Evolutionary conservation across 2,113 vertebrate genomes (phyloP).

Genomic region (Oryzias melastigma): DNA sequence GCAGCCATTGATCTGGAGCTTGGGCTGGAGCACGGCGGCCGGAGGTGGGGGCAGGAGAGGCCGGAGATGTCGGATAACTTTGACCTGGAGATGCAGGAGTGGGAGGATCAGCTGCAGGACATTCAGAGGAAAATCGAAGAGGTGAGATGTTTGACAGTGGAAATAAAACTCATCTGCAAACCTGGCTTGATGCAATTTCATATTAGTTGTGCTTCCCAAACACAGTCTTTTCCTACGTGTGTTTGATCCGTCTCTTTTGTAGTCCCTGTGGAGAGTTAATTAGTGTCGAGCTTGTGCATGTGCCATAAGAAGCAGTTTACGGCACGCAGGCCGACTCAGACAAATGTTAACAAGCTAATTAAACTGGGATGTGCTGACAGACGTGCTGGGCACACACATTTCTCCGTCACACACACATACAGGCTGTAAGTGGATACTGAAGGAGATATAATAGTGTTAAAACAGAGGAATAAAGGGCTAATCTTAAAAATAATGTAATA

Average conservation of each 20-base stretch:
- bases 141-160: conserved; percentile 51
- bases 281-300: conserved; percentile 9
- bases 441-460: conserved; percentile 23
- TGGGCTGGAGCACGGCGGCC: conserved; percentile 80
- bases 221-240: not conserved
- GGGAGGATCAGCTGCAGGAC: conserved; percentile 95
- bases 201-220: not conserved
- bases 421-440: conserved; percentile 53
- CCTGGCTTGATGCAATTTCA: too few relatives aligned
- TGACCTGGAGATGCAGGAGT: conserved; percentile 93
- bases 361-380: conserved; percentile 56
- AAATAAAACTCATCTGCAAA: too few relatives aligned
- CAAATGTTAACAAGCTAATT: conserved; percentile 74
- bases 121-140: conserved; percentile 98
- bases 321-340: conserved; percentile 32
- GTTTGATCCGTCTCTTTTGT: not conserved
- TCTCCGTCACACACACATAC: conserved; percentile 14
- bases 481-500: conserved; percentile 30
- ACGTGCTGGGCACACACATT: conserved; percentile 21
- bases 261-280: conserved; percentile 33
- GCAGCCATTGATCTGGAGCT: conserved; percentile 85
- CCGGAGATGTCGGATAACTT: conserved; percentile 89
- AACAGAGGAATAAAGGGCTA: conserved; percentile 20
- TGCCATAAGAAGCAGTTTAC: conserved; percentile 52
- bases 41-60: conserved; percentile 86